A percentile compares a stretch with the other conserved stretches of the same genome.
phyloP scores from a whole-genome alignment of 37 sponge, comb jelly and placozoan species.

The Corticium candelabrum region DNA sequence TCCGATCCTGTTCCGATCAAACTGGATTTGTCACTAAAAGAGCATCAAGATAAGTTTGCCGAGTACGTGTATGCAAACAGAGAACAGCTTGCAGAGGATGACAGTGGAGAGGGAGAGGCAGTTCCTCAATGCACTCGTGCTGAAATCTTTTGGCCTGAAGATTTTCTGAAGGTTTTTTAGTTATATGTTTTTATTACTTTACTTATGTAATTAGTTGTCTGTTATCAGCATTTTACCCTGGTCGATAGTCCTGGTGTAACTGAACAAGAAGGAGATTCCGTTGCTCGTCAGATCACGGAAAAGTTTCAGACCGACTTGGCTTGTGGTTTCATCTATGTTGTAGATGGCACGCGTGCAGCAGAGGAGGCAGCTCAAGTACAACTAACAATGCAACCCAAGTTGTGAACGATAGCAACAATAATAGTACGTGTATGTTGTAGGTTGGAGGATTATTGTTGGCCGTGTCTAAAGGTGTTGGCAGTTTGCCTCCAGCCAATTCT shows the following conservation, averaged over 20 bases:
- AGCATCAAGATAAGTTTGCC: not conserved
- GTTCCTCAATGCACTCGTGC: not conserved
- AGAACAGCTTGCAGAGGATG: not conserved
- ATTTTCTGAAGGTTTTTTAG: not conserved
- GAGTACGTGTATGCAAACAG: not conserved
- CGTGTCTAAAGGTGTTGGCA: not conserved
- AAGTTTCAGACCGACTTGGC: not conserved
- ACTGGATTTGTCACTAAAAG: too few relatives aligned
- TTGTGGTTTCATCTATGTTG: not conserved
- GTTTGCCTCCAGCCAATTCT: not conserved
- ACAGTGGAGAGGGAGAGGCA: too few relatives aligned
- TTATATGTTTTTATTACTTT: too few relatives aligned
- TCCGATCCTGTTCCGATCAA: too few relatives aligned
- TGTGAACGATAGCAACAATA: not conserved
- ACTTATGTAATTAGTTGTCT: too few relatives aligned
- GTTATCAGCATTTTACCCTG: not conserved
- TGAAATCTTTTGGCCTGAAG: not conserved
- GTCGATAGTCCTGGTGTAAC: slow-evolving; percentile 1
- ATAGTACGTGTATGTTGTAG: not conserved
- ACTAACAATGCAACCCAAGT: not conserved
- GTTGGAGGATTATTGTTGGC: not conserved
- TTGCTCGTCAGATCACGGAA: not conserved
- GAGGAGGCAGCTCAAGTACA: not conserved
- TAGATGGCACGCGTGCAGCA: not conserved
- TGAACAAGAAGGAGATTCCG: not conserved